These are phyloP conservation scores for Spermophilus dauricus DNA, from an alignment of 2,113 vertebrate species.

Conservation along the genomic window DNA sequence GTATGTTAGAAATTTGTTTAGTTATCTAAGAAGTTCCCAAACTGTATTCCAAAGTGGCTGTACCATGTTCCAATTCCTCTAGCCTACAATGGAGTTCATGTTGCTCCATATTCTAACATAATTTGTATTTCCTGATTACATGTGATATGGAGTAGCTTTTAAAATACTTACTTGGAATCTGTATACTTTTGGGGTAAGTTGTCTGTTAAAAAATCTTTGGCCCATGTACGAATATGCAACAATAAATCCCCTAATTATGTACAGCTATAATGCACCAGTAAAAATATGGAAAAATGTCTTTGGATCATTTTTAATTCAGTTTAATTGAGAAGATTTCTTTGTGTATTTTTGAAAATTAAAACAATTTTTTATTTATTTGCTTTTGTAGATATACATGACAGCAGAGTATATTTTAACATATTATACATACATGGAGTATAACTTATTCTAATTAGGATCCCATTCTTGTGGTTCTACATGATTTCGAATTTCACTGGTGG, in stretches of 20 bases:
- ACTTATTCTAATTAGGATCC: too few relatives aligned
- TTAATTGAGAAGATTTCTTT: not conserved
- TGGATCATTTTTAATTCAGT: not conserved
- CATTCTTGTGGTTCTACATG: too few relatives aligned
- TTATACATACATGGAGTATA: too few relatives aligned
- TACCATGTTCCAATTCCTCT: not conserved
- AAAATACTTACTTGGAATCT: not conserved
- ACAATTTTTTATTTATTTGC: too few relatives aligned
- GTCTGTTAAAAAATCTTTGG: not conserved
- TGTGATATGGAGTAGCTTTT: not conserved
- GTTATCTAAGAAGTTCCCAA: not conserved
- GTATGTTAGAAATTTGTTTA: not conserved
- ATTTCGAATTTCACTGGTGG: too few relatives aligned
- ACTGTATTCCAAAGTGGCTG: not conserved
- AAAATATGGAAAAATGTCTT: too few relatives aligned
- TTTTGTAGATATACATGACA: too few relatives aligned
- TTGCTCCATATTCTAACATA: not conserved
- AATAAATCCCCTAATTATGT: too few relatives aligned
- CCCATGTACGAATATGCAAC: not conserved
- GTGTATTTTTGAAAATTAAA: not conserved
- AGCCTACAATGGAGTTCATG: not conserved
- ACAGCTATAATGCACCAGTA: too few relatives aligned
- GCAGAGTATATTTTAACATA: too few relatives aligned
- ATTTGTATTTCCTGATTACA: not conserved
- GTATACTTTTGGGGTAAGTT: not conserved